Base-by-base conservation (phyloP, 2,797 vertebrate species). In the Aplochiton taeniatus region DNA sequence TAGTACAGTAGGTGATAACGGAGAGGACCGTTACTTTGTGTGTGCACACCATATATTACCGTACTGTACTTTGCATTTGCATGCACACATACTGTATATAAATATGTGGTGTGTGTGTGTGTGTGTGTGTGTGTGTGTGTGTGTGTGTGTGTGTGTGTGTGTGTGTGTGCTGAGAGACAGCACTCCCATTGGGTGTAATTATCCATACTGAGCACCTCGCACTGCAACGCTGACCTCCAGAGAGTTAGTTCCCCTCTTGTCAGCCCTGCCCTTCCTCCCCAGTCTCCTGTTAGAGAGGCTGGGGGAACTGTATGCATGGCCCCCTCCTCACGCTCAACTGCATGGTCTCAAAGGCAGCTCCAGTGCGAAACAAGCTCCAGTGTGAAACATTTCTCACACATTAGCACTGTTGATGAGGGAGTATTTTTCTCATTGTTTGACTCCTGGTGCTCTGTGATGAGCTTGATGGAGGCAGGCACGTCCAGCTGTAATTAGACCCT, bases 101-200 rank as follows among this genome's bases (percentile, higher is more conserved):
- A n/a, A n/a, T 31, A 31, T 31, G 6, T 2, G 2, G 31, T 31
- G 31, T 31, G 31, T 31, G 31, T 31, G 31, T 31, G 31, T 31
- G 31, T 31, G 31, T 31, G 31, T 31, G 31, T 31, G 31, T 31
- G 31, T 31, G 31, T 31, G 31, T 31, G 31, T 31, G 31, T 31
- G 31, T 31, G 31, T 31, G 31, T 31, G 31, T 31, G 31, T 31
- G 31, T 31, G 31, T 31, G 31, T 31, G 31, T 31, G 31, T 31
- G 31, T 6, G 13, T 42, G 41, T 58, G 56, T 58, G 56, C 68
- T 46, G 72, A 68, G 65, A 57, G 52, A 45, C 61, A 66, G 75
- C 80, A 69, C 67, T 87, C 86, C 88, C 83, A 71, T 55, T 70
- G 83, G 88, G 82, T 90, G 89, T 90, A 86, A 90, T 92, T 90